phyloP scores from a whole-genome alignment of 2,888 invertebrate species.

The Philopedon plagiatum region DNA sequence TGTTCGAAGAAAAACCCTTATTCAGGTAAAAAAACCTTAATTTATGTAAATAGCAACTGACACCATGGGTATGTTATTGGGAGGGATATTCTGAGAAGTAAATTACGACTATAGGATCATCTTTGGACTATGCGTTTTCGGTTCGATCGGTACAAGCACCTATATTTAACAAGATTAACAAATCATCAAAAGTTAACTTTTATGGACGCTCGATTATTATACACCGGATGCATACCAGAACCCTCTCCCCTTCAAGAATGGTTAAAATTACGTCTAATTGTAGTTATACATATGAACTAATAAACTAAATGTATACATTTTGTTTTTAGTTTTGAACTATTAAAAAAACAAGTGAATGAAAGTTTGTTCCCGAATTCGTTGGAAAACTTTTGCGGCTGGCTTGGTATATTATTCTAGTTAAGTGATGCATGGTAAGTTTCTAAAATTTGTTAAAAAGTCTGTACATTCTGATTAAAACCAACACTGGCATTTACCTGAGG shows the following conservation, averaged over 20 bases:
- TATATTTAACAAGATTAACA: conserved; percentile 7
- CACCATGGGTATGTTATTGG: conserved; percentile 11
- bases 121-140: not conserved
- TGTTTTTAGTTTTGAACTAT: too few species aligned
- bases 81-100: conserved; percentile 12
- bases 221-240: not conserved
- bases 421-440: too few species aligned
- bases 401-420: too few species aligned
- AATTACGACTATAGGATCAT: conserved; percentile 8
- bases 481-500: too few species aligned
- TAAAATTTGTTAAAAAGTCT: too few species aligned
- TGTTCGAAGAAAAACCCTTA: conserved; percentile 7
- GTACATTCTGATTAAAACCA: too few species aligned
- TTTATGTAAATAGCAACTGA: conserved; percentile 15
- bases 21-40: conserved; percentile 16
- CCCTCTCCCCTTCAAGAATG: not conserved
- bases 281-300: too few species aligned
- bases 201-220: conserved; percentile 5
- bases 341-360: too few species aligned
- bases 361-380: too few species aligned
- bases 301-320: too few species aligned
- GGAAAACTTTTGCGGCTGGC: too few species aligned
- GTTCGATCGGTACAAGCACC: not conserved
- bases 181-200: conserved; percentile 7
- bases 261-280: not conserved